Evolutionary conservation across 1,140 invertebrate genomes (phyloP), one percentile per base, ranked within the genome.

Genomic region (Brachionus sp.): DNA sequence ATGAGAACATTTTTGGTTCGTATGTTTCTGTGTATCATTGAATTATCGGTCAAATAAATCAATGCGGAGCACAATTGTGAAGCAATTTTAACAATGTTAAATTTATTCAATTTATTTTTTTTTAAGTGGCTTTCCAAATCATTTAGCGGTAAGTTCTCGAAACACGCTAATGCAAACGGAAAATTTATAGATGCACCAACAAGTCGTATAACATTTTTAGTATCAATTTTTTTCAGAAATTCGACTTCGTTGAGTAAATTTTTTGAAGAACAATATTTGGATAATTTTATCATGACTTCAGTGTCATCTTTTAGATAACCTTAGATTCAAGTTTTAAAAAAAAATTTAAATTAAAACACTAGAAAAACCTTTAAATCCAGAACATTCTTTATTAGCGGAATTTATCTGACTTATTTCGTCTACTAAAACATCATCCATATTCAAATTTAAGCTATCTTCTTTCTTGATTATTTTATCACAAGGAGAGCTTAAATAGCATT

Each of bases 381-480:
- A 9, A 16, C 37, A 70, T 37, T 19, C 33, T 44, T 35, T 70
- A 9, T 1, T 13, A 66, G 25, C 9, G 10, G 25, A 39, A 70
- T 70, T 19, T 16, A 70, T 39, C 19, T 19, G 29, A 39, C 9
- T 70, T 57, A 2, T 57, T 44, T 75, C 42, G 12, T 75, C 70
- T 5, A 75, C 42, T 10, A 75, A 33, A 46, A 75, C 12, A 46
- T 75, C 70, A 46, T 46, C 44, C 33, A 46, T 44, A 6, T 29
- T 75, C 9, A 75, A 25, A 10, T 50, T 29, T 19, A 75, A 75
- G 5, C 29, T 29, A 13, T 75, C 42, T 12, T 46, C 25, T 75
- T 46, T 75, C 25, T 75, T 75, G 5, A 46, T 44, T n/a, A 75
- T 75, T 75, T 75, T 75, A 3, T 75, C 42, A 25, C 70, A 75